Conservation (phyloP, 2,888 invertebrate species). For the Disparrhopalites patrizii region DNA sequence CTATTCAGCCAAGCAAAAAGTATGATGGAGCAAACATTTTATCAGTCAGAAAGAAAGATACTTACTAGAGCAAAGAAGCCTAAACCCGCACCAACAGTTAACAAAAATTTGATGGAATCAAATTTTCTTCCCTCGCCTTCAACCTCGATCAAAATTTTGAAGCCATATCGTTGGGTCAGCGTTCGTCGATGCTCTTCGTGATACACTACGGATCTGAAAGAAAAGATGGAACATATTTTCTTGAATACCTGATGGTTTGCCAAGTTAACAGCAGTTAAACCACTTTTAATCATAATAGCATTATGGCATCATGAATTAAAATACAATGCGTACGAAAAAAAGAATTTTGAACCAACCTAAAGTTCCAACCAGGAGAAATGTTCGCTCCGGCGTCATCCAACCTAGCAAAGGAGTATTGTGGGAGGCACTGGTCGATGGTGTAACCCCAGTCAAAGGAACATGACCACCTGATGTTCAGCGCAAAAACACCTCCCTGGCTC, state of each 20-base stretch:
- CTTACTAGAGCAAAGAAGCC: constrained; percentile 54
- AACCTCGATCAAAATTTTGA: constrained; percentile 54
- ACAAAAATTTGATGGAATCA: constrained; percentile 53
- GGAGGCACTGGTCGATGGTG: constrained; percentile 52
- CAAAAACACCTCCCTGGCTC: constrained; percentile 54
- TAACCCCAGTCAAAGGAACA: constrained; percentile 54
- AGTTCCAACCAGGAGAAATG: constrained; percentile 55
- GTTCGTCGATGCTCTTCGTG: constrained; percentile 52
- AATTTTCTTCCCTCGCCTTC: constrained; percentile 52
- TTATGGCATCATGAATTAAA: too few species aligned
- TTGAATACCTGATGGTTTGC: too few species aligned
- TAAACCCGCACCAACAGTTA: constrained; percentile 56
- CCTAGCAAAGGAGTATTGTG: constrained; percentile 53
- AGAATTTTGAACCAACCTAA: constrained; percentile 51
- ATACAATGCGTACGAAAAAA: neutral
- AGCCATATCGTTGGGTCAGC: constrained; percentile 53
- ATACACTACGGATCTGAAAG: constrained; percentile 51
- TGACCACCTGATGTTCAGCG: constrained; percentile 53
- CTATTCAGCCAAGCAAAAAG: too few species aligned
- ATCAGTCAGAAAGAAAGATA: neutral
- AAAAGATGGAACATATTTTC: too few species aligned
- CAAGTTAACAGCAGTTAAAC: too few species aligned
- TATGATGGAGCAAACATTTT: too few species aligned
- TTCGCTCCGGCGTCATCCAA: constrained; percentile 52
- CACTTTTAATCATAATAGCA: too few species aligned